Conservation (phyloP, 2,888 invertebrate species). For the Ennomos quercinarius region DNA sequence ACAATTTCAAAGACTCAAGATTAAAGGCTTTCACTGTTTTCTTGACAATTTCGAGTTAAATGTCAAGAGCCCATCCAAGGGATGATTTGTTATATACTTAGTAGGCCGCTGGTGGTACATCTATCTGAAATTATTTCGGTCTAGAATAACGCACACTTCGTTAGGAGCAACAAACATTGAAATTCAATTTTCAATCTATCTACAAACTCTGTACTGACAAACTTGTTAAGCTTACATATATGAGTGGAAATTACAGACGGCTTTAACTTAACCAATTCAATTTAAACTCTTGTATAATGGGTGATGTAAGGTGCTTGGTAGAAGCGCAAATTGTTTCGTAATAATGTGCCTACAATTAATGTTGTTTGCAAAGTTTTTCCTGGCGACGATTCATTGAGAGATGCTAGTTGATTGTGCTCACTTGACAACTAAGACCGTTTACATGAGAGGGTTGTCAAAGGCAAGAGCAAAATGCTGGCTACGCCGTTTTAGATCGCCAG, state of each 20-base stretch:
- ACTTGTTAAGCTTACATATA: slow-evolving; percentile 31
- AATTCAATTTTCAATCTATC: slow-evolving; percentile 33
- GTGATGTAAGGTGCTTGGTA: slow-evolving; percentile 18
- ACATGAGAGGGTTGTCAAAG: slow-evolving; percentile 51
- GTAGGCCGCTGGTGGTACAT: not conserved
- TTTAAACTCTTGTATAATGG: slow-evolving; percentile 25
- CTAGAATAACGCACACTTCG: slow-evolving; percentile 12
- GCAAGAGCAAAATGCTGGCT: slow-evolving; percentile 40
- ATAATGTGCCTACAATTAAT: slow-evolving; percentile 15
- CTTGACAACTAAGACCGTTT: slow-evolving; percentile 56
- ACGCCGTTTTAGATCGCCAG: slow-evolving; percentile 37
- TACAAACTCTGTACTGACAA: slow-evolving; percentile 25
- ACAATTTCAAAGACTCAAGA: slow-evolving; percentile 15
- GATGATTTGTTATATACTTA: slow-evolving; percentile 17
- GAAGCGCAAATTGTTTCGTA: slow-evolving; percentile 20
- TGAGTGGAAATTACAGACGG: slow-evolving; percentile 21
- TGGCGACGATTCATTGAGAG: slow-evolving; percentile 38
- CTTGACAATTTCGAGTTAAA: slow-evolving; percentile 30
- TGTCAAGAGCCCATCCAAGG: slow-evolving; percentile 22
- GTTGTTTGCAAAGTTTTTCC: slow-evolving; percentile 21
- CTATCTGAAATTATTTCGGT: slow-evolving; percentile 6
- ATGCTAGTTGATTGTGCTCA: slow-evolving; percentile 50
- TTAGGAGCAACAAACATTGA: slow-evolving; percentile 17
- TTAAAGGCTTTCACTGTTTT: slow-evolving; percentile 28
- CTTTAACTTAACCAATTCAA: slow-evolving; percentile 23